Conservation (phyloP, 2,888 invertebrate genomes). For the Napeogenes sylphis region DNA sequence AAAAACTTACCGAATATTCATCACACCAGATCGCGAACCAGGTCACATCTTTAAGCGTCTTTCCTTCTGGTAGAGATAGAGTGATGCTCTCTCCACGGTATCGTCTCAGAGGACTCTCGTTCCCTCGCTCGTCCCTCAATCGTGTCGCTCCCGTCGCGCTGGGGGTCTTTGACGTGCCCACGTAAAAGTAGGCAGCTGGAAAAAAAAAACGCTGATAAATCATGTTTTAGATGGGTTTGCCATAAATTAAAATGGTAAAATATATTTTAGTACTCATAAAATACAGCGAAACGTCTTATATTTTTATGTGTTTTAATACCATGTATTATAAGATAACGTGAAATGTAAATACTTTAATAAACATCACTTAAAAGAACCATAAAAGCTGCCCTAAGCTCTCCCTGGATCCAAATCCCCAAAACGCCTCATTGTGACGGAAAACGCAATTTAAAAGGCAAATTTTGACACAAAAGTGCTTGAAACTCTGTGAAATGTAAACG, state of each 20-base stretch:
- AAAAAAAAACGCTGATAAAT: conserved; percentile 16
- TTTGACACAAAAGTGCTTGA: conserved; percentile 13
- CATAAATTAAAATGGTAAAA: too few relatives aligned
- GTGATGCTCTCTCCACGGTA: conserved; percentile 91
- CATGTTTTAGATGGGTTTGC: too few relatives aligned
- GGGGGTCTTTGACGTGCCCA: conserved; percentile 84
- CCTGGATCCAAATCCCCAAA: conserved; percentile 1
- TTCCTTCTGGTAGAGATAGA: conserved; percentile 91
- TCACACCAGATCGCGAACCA: conserved; percentile 97
- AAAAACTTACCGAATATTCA: conserved; percentile 86
- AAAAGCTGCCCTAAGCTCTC: too few relatives aligned
- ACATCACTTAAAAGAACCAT: too few relatives aligned
- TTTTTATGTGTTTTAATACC: not conserved
- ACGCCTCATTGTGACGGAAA: conserved; percentile 15
- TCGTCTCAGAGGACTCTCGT: conserved; percentile 84
- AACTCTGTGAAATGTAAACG: conserved; percentile 27
- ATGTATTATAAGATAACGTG: too few relatives aligned
- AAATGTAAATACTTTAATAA: too few relatives aligned
- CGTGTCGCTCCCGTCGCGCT: conserved; percentile 81
- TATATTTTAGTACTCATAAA: too few relatives aligned
- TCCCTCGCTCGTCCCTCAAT: conserved; percentile 90
- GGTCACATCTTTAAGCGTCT: conserved; percentile 87
- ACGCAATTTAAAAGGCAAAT: conserved; percentile 25
- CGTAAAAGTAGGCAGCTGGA: conserved; percentile 93
- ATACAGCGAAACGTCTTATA: too few relatives aligned